Evolutionary conservation across 2,888 invertebrate species (phyloP), one percentile per base, ranked within the genome.

Genomic region (Cecidostiba fungosa): DNA sequence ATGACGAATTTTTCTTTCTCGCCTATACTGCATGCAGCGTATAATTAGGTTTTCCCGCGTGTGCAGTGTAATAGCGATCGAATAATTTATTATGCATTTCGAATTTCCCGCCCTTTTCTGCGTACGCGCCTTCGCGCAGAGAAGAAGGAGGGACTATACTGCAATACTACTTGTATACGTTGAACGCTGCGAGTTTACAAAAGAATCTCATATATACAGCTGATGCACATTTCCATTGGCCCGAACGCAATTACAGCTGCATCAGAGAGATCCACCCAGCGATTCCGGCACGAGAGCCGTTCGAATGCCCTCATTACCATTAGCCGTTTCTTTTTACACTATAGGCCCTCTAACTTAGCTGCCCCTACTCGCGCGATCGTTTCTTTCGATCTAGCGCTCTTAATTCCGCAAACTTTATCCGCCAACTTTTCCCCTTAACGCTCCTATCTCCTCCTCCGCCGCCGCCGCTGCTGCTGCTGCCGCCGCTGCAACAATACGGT

Each of bases 281-380:
- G 54, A 59, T 16, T 43, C 43, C 16, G 19, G 19, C 3, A 19
- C 5, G 4, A 6, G 5, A 19, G 19, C 19, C 19, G 10, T 59
- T 59, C 66, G 29, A 66, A 59, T 19, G 19, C 26, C 29, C 29
- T 66, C 66, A 26, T 66, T 66, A 66, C 66, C 66, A 66, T 66
- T 66, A 66, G 26, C 66, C 66, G 29, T 26, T 29, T 29, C 26
- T 29, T 66, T 26, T 29, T 14, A 66, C n/a, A 12, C 16, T 6
- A 66, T 16, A 66, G 29, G 66, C 66, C 14, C 29, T 66, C 29
- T 29, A 10, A 8, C 16, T 66, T 16, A 54, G 5, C 8, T 26
- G 14, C 3, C n/a, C 12, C 66, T 3, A 3, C 50, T 54, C 26
- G 62, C 26, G 62, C 26, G 62, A 62, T 62, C 62, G 62, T 62